Evolutionary conservation across 2,113 vertebrate genomes (phyloP), one percentile per base, ranked within the genome.

Genomic region (Tretioscincus oriximinensis): DNA sequence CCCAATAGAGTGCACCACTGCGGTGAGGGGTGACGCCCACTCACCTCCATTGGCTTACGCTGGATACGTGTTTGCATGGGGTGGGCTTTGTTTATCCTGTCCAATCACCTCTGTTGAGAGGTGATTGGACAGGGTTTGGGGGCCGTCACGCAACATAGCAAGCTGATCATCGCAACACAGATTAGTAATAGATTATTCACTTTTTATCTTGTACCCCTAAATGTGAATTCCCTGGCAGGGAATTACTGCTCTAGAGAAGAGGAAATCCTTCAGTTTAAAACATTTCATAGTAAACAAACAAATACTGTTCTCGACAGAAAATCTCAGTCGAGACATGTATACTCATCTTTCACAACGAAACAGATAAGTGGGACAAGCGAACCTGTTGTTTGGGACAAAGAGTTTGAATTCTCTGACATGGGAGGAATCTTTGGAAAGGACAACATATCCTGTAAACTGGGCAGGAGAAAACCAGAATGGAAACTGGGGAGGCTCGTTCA

Each of bases 401-500:
- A 99, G 96, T 85, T 95, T 95, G 89, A 99, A 99, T 82, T 97
- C 95, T 0, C 98, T 94, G 78, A 99, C 78, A 0, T 99, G 98
- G 74, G 97, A 97, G 0, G 97, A 94, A 2, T 99, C 98, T 92
- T 96, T 98, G 60, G 98, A 97, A 76, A 99, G 92, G 84, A 97
- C 28, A n/a, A 99, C 88, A 90, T 98, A 95, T 20, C 98, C 98
- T 0, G 98, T 96, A 91, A 99, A 99, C 94, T 99, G 98, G 11
- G 96, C 98, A 0, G 98, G 98, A 0, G 97, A 98, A 90, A 99
- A 99, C 98, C 98, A 99, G 95, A 99, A 99, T 21, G 98, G 98
- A 85, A 98, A 98, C 88, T 98, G 94, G 0, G 98, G 98, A 0
- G 98, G 97, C 20, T 99, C 97, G 0, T 99, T 99, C 74, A 99